phyloP scores from a whole-genome alignment of 2,888 invertebrate genomes.

The Lomographa bimaculata region DNA sequence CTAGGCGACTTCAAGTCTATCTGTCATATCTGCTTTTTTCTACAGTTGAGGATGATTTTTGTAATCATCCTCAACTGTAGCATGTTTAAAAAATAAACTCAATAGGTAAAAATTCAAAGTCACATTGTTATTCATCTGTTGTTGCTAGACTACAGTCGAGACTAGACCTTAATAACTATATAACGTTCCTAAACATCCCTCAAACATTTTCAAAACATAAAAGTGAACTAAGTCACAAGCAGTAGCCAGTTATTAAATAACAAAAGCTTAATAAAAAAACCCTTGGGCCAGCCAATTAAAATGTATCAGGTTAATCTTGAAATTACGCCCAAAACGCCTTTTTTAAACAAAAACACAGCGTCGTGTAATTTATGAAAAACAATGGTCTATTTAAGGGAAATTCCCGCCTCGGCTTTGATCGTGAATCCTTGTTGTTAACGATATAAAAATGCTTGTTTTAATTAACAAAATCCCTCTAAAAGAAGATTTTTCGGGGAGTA shows the following conservation, averaged over 20 bases:
- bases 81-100: no score
- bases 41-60: no score
- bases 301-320: conserved; percentile 20
- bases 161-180: no score
- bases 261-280: conserved; percentile 16
- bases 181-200: neutral
- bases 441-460: conserved; percentile 21
- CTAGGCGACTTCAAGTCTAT: no score
- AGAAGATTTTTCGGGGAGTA: conserved; percentile 1
- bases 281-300: conserved; percentile 15
- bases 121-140: no score
- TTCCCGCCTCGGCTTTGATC: conserved; percentile 14
- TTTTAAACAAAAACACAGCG: conserved; percentile 11
- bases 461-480: conserved; percentile 13
- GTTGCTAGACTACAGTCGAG: no score
- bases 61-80: no score
- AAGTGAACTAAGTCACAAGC: conserved; percentile 2
- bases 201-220: neutral
- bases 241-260: conserved; percentile 14
- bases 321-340: conserved; percentile 13
- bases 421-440: conserved; percentile 14
- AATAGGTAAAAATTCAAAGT: no score
- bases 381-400: conserved; percentile 11
- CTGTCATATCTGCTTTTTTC: no score
- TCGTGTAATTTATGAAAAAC: conserved; percentile 12